Base-by-base conservation (phyloP, 2,797 vertebrate genomes). In the Rhadinocentrus ornatus region DNA sequence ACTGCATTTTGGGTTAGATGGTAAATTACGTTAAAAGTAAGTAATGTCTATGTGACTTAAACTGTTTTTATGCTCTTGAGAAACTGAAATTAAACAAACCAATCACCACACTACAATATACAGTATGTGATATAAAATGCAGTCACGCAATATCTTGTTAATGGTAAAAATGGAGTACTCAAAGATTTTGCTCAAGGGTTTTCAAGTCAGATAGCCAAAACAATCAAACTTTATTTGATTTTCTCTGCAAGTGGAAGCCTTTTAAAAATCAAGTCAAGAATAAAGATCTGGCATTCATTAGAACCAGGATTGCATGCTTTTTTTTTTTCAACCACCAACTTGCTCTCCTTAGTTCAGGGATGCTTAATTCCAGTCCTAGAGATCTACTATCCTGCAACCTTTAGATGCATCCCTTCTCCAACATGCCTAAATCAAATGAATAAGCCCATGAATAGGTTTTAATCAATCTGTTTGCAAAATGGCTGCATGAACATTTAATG, bases 1-100 rank as follows among this genome's bases (percentile, higher is more conserved):
- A 85, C 77, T 86, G 71, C 63, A 48, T 35, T 64, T 57, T 73
- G 54, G 52, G 37, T 59, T 58, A 52, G 70, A 62, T 72, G 61
- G 66, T 44, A 67, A 22, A 75, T 82, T 60, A 84, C 74, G 58
- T 62, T 80, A 56, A 80, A 71, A 74, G 61, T 39, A 68, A 73
- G 54, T 58, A 66, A 88, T 80, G 73, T 85, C 80, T 88, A 66
- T 8, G 1, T 60, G 24, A 39, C 57, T 29, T n/a, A 11, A 63
- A 67, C 61, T 10, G 27, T 41, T 64, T 78, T 71, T 74, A 50
- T 80, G 26, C 32, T 34, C 32, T 26, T 73, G 39, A 75, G 63
- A 66, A 69, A 35, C 75, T 44, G 8, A 80, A 71, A 69, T 74
- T 54, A 69, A 69, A 74, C 29, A 58, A 12, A 62, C 24, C 46